Evolutionary conservation across 2,113 vertebrate species (phyloP).

Genomic region (Arizona elegans): DNA sequence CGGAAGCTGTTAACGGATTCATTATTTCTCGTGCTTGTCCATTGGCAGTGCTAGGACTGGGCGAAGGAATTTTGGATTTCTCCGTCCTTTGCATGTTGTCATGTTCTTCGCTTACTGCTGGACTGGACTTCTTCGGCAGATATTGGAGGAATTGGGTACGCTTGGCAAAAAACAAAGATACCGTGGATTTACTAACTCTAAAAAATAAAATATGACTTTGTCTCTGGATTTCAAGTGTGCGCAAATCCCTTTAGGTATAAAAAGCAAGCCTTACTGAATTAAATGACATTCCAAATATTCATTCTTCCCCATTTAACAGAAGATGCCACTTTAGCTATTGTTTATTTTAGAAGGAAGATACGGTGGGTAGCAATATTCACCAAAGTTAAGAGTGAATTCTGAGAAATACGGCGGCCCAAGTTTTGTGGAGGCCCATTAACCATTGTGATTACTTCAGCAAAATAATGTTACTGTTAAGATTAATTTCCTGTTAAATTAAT

Average conservation of each 20-base stretch:
- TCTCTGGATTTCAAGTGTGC: neutral
- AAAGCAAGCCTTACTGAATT: neutral
- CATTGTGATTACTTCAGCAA: neutral
- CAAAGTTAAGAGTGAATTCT: neutral
- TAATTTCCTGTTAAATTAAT: neutral
- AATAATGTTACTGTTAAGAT: neutral
- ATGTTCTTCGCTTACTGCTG: fast-evolving
- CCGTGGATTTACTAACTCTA: neutral
- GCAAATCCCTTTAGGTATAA: neutral
- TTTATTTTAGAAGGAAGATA: neutral
- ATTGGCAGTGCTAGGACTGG: too few relatives aligned
- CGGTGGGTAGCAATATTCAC: neutral
- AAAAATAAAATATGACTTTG: neutral
- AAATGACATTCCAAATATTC: neutral
- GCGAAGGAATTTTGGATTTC: neutral
- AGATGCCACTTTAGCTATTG: neutral
- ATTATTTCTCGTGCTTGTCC: neutral
- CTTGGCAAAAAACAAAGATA: neutral
- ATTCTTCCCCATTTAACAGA: neutral
- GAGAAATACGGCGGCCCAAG: neutral
- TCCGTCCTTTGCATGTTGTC: neutral
- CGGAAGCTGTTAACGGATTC: too few relatives aligned
- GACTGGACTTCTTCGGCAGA: neutral
- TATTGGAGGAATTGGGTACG: neutral
- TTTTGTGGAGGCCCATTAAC: neutral